These are phyloP conservation scores for Rotaria macrura DNA, from an alignment of 2,888 invertebrate species.

Conservation along the genomic window DNA sequence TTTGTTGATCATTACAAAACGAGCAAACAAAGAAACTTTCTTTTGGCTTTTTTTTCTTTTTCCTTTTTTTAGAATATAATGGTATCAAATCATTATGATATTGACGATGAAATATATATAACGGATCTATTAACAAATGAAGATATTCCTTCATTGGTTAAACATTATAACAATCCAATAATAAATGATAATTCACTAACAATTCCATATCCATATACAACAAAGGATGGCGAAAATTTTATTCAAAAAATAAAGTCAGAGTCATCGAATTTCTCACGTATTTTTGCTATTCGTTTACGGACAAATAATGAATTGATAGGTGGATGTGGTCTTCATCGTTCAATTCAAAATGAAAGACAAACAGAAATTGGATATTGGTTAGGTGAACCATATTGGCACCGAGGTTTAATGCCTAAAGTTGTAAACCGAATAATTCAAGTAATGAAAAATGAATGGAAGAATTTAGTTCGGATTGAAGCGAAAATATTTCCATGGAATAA, in stretches of 20 bases:
- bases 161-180: not conserved
- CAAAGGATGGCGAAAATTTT: not conserved
- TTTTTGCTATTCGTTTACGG: not conserved
- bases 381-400: constrained; percentile 1
- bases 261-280: not conserved
- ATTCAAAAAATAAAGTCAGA: not conserved
- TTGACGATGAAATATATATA: not conserved
- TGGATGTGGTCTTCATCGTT: not conserved
- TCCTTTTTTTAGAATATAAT: not conserved
- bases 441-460: not conserved
- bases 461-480: not conserved
- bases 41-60: too few relatives aligned
- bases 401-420: not conserved
- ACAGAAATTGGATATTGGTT: not conserved
- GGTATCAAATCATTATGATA: not conserved
- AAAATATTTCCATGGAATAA: not conserved
- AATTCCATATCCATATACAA: not conserved
- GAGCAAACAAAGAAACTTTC: constrained; percentile 56
- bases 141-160: not conserved
- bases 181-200: not conserved
- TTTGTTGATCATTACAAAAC: too few relatives aligned
- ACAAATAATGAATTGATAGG: not conserved
- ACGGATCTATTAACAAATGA: not conserved
- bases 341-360: not conserved
- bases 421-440: not conserved